A percentile compares a stretch with the other conserved stretches of the same genome.
Evolutionary conservation across 2,888 invertebrate genomes (phyloP).

Genomic region (Liodrosophila aerea): DNA sequence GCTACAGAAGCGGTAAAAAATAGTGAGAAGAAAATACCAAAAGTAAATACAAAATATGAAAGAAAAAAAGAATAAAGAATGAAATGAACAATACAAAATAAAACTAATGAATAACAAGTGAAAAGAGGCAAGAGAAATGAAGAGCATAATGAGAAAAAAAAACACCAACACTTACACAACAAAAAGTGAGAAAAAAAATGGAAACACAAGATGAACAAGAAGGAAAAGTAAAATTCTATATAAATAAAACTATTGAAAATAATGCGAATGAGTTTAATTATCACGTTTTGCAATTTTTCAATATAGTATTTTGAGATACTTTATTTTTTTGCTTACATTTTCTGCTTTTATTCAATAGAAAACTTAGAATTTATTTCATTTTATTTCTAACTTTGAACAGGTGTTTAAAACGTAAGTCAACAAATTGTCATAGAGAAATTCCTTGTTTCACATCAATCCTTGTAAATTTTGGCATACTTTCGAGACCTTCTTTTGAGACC

Average conservation of each 20-base stretch:
- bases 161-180: constrained; percentile 58
- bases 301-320: too few species aligned
- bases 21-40: constrained; percentile 8
- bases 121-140: constrained; percentile 43
- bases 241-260: constrained; percentile 81
- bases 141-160: constrained; percentile 52
- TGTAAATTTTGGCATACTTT: too few species aligned
- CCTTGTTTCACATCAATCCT: too few species aligned
- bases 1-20: constrained; percentile 66
- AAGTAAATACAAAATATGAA: constrained; percentile 30
- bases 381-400: too few species aligned
- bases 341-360: too few species aligned
- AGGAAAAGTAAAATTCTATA: constrained; percentile 80
- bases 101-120: constrained; percentile 9
- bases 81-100: constrained; percentile 4
- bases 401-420: too few species aligned
- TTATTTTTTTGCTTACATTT: too few species aligned
- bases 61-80: constrained; percentile 12
- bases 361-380: too few species aligned
- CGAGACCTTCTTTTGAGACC: too few species aligned
- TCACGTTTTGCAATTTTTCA: too few species aligned
- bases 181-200: constrained; percentile 54
- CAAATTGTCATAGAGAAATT: too few species aligned
- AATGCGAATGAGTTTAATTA: constrained; percentile 55
- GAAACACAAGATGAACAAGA: constrained; percentile 61